Evolutionary conservation across 2,113 vertebrate genomes (phyloP).

Genomic region (Daubentonia madagascariensis): DNA sequence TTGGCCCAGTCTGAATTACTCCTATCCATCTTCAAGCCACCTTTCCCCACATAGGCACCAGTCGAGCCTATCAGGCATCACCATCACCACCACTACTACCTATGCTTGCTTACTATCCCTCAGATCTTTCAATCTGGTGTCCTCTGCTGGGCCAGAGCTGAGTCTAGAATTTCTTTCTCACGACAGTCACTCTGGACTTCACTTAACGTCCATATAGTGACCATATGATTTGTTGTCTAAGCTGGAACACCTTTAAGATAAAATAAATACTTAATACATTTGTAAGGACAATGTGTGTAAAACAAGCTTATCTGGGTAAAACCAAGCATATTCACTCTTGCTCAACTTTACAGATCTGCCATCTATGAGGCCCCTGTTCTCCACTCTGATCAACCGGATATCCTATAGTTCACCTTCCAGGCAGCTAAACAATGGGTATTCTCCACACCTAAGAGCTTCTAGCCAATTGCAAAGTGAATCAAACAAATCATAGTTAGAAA

Average conservation of each 20-base stretch:
- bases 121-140: neutral
- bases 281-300: neutral
- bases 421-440: neutral
- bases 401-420: neutral
- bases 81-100: fast-evolving
- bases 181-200: neutral
- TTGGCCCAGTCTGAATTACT: no score
- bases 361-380: neutral
- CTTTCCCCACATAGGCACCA: neutral
- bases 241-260: neutral
- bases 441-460: neutral
- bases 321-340: neutral
- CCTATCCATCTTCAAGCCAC: fast-evolving
- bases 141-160: no score
- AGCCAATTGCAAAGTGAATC: neutral
- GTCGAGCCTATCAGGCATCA: no score
- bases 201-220: neutral
- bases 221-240: neutral
- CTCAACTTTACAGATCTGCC: neutral
- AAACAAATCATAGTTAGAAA: neutral
- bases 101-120: fast-evolving
- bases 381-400: neutral
- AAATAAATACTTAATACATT: neutral
- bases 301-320: neutral
- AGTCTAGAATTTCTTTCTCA: neutral